These are phyloP conservation scores for Yponomeuta malinellus DNA, from an alignment of 2,888 invertebrate species.

Conservation along the genomic window DNA sequence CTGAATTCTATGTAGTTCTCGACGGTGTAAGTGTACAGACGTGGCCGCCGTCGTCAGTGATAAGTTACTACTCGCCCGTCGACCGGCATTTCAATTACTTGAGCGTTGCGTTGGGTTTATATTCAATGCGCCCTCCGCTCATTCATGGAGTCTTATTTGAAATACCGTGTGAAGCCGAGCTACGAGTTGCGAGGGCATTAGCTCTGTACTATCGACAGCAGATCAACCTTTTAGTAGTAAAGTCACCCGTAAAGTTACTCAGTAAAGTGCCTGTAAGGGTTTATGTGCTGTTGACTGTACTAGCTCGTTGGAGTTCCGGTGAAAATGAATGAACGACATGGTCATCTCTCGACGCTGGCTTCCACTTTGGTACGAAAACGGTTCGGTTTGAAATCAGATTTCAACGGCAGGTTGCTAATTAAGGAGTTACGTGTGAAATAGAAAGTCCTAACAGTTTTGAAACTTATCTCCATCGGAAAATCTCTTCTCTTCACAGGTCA, in stretches of 20 bases:
- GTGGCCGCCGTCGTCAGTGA: constrained; percentile 12
- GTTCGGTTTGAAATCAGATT: no score
- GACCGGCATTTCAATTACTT: constrained; percentile 18
- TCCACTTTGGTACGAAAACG: no score
- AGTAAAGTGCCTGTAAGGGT: neutral
- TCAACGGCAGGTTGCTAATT: no score
- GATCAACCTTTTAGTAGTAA: no score
- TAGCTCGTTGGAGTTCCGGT: no score
- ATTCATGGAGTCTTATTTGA: neutral
- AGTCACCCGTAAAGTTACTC: no score
- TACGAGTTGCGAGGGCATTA: neutral
- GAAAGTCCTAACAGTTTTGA: no score
- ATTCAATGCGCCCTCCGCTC: constrained; percentile 9
- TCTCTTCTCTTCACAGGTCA: no score
- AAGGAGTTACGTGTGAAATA: no score
- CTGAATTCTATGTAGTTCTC: constrained; percentile 2
- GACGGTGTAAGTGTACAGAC: constrained; percentile 1
- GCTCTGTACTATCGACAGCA: constrained; percentile 7
- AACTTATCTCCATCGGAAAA: no score
- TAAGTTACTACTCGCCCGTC: constrained; percentile 16
- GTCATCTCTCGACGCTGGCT: no score
- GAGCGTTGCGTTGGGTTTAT: neutral
- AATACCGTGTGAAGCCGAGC: neutral
- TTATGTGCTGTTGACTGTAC: constrained; percentile 6
- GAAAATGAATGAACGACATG: no score